phyloP scores from a whole-genome alignment of 2,888 invertebrate genomes.

The Pollenia angustigena region DNA sequence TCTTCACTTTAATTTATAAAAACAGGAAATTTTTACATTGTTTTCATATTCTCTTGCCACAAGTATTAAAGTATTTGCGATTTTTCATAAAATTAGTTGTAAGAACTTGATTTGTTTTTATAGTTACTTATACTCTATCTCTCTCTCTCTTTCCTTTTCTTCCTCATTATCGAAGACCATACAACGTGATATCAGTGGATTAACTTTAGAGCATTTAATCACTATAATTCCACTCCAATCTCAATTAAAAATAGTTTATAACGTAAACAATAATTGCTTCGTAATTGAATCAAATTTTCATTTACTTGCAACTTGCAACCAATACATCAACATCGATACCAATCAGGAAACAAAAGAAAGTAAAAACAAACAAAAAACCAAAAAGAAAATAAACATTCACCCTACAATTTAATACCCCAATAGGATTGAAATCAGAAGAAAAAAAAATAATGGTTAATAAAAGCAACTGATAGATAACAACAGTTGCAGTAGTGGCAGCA shows the following conservation, averaged over 20 bases:
- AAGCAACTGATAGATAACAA: conserved; percentile 50
- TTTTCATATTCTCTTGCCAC: neutral
- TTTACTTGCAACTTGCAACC: conserved; percentile 68
- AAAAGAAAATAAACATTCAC: conserved; percentile 58
- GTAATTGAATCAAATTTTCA: conserved; percentile 74
- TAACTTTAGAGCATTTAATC: conserved; percentile 72
- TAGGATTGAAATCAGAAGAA: conserved; percentile 50
- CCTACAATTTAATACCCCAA: conserved; percentile 68
- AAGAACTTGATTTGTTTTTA: conserved; percentile 37
- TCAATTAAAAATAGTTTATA: conserved; percentile 73
- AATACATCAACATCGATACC: conserved; percentile 22
- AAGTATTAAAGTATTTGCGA: neutral
- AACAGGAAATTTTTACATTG: conserved; percentile 21
- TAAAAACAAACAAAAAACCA: conserved; percentile 32
- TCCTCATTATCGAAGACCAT: conserved; percentile 35
- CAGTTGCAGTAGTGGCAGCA: conserved; percentile 17
- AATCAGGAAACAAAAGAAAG: conserved; percentile 20
- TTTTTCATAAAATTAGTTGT: conserved; percentile 45
- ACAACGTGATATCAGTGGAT: conserved; percentile 65
- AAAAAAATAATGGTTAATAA: conserved; percentile 63
- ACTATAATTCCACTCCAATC: conserved; percentile 72
- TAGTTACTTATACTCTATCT: neutral
- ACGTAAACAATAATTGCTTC: conserved; percentile 73
- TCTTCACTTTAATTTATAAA: neutral
- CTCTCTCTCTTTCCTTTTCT: conserved; percentile 27